phyloP scores from a whole-genome alignment of 2,113 vertebrate genomes.

The Bucco capensis region DNA sequence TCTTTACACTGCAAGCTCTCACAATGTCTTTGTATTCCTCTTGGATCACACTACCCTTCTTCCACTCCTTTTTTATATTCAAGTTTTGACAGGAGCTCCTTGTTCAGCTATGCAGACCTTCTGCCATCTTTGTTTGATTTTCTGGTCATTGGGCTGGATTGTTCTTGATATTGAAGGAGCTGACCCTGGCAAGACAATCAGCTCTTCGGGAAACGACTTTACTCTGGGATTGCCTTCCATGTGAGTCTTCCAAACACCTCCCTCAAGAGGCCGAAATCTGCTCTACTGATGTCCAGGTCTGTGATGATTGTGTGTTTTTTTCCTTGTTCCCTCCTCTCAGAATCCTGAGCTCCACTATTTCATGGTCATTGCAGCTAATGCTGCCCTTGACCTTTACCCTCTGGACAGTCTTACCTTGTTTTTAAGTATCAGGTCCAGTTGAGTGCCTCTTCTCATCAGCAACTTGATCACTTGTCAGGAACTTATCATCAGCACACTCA shows the following conservation, averaged over 20 bases:
- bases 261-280: not conserved
- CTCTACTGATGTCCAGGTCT: not conserved
- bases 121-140: too few species aligned
- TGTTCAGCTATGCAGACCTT: too few species aligned
- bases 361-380: not conserved
- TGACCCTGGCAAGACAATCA: too few species aligned
- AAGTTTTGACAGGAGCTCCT: too few species aligned
- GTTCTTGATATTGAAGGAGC: too few species aligned
- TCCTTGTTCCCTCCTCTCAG: not conserved
- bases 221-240: not conserved
- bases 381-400: not conserved
- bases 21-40: too few species aligned
- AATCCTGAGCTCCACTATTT: not conserved
- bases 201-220: too few species aligned
- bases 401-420: not conserved
- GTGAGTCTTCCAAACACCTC: not conserved
- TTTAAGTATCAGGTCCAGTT: not conserved
- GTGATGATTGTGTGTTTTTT: not conserved
- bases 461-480: not conserved
- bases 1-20: too few species aligned
- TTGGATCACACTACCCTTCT: too few species aligned
- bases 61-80: too few species aligned
- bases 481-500: not conserved
- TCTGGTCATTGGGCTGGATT: too few species aligned
- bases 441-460: not conserved